Base-by-base conservation (phyloP, 1,140 invertebrate species). In the Physella acuta region DNA sequence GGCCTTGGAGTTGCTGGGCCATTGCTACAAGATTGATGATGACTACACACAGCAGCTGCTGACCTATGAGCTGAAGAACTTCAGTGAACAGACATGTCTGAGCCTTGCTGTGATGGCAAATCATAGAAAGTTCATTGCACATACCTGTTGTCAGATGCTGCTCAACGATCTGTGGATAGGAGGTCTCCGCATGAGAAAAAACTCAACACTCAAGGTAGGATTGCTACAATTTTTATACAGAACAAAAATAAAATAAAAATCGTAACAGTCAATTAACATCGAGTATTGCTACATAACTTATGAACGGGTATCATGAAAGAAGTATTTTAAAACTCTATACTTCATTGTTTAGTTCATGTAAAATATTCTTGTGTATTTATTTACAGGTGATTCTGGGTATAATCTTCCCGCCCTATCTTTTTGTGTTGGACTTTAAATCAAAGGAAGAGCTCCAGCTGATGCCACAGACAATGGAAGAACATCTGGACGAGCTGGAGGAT, bases 151-250 rank as follows among this genome's bases (percentile, higher is more conserved):
- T 74, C 97, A 99, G 88, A 94, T 97, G 44, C 93, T 99, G 61
- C 87, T 99, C 8, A 95, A 95, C 30, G 97, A 99, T 87, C 88
- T 99, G 31, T 99, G 97, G 97, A 98, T 99, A 92, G 97, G 97
- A 17, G 97, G 96, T 0, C 87, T 99, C 20, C 88, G 95, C 55
- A 97, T 95, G 60, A 89, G 95, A 74, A 97, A 95, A 86, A 95
- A 95, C 84, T 94, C 94, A 20, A 95, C 94, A 83, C 85, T 96
- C 2, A 97, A 97, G 89, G 94, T 96, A 84, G 59, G 62, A 58
- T 44, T 44, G 8, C 20, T 44, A 11, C 20, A 44, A 11, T 44
- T 44, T 44, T 44, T 44, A 44, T 20, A 44, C 39, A 44, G 20
- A 44, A 44, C 8, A 44, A 44, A 44, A 44, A 44, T 11, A 44